Evolutionary conservation across 2,113 vertebrate genomes (phyloP), one percentile per base, ranked within the genome.

Genomic region (Bufo gargarizans): DNA sequence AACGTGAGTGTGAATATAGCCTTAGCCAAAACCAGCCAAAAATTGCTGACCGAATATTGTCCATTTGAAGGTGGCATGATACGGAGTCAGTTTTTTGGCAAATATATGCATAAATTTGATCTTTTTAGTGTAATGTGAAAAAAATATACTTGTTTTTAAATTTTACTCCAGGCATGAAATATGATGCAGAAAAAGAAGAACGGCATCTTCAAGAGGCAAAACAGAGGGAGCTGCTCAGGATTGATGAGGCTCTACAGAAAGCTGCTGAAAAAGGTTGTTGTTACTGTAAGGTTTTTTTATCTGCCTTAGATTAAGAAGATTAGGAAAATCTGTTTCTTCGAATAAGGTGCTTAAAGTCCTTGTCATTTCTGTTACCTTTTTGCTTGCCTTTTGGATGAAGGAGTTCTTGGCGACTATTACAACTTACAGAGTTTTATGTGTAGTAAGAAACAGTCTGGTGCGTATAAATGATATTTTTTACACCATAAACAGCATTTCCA

Each of bases 181-280:
- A 97, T 78, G 98, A 99, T 93, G 94, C 96, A 77, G 97, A 94
- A 20, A 99, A 98, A 91, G 98, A 99, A 91, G 97, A 99, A 93
- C 96, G 94, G 67, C 95, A 96, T 77, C 93, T 95, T 82, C 98
- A 99, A 90, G 98, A 99, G 91, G 94, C 92, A 56, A 99, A 99
- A 91, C 97, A 98, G 89, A 97, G 92, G 82, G 97, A 99, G 65
- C 92, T 99, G 88, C 94, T 95, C 86, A 95, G 97, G 90, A 97
- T 99, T 88, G 98, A 99, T 90, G 97, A 97, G 84, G 97, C 97
- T 6, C 93, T 99, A 78, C 97, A 95, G 91, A 95, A 94, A 92
- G 96, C 96, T 0, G 94, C 96, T 43, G 94, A 95, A 71, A 96
- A 96, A 97, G 97, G 98, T 99, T 33, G 4, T 6, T 65, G 11